Conservation (phyloP, 2,797 vertebrate genomes). For the Trachurus trachurus region DNA sequence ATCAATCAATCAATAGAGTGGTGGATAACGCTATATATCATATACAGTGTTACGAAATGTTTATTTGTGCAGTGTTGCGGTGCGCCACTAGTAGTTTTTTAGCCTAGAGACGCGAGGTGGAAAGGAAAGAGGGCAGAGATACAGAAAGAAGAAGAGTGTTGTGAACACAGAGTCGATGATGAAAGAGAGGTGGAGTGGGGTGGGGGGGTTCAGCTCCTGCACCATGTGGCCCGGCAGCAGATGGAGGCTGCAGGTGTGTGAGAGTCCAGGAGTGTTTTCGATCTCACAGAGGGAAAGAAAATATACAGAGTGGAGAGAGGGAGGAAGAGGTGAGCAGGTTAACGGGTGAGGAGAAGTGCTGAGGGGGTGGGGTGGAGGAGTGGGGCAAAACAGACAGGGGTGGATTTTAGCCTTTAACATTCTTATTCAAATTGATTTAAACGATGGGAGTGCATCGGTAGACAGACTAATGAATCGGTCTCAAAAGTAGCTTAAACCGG, state of each 20-base stretch:
- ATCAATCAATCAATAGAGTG: no score
- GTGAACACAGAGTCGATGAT: not conserved
- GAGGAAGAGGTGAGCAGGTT: constrained; percentile 6
- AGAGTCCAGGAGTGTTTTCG: constrained; percentile 55
- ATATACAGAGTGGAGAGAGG: constrained; percentile 40
- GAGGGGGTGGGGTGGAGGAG: constrained; percentile 1
- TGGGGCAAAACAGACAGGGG: constrained; percentile 1
- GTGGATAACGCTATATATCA: no score
- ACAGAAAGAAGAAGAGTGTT: not conserved
- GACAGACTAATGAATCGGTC: no score
- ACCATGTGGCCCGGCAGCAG: constrained; percentile 31
- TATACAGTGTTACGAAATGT: no score
- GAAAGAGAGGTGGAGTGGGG: constrained; percentile 6
- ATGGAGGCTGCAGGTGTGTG: constrained; percentile 63
- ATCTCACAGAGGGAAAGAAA: constrained; percentile 52
- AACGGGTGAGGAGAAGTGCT: constrained; percentile 6
- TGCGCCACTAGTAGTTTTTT: no score
- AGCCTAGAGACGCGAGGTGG: no score
- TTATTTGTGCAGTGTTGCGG: no score
- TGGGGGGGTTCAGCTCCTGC: not conserved
- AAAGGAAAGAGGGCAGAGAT: no score
- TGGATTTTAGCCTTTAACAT: not conserved
- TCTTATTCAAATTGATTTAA: no score
- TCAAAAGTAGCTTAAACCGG: no score
- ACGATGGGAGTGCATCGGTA: no score